A percentile compares a stretch with the other conserved stretches of the same genome.
Evolutionary conservation across 2,113 vertebrate species (phyloP).

Genomic region (Platichthys flesus): DNA sequence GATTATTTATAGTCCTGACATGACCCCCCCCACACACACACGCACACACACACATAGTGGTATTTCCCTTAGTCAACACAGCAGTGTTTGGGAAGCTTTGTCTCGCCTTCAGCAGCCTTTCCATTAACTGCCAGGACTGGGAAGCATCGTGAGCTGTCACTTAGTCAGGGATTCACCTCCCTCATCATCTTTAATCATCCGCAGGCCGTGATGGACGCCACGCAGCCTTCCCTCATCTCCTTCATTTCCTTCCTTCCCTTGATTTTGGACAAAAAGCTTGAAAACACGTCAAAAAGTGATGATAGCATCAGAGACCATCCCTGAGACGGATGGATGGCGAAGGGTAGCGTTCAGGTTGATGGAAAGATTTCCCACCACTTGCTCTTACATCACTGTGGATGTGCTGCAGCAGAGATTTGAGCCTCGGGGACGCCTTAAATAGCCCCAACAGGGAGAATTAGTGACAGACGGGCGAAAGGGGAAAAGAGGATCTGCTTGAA

Average conservation of each 20-base stretch:
- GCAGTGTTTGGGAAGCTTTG: slow-evolving; percentile 77
- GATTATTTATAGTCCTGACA: slow-evolving; percentile 81
- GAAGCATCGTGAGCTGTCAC: slow-evolving; percentile 44
- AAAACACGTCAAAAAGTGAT: not conserved
- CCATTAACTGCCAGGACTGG: slow-evolving; percentile 55
- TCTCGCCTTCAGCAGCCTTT: slow-evolving; percentile 59
- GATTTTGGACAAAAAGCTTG: not conserved
- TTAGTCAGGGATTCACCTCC: slow-evolving; percentile 29
- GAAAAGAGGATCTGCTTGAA: slow-evolving; percentile 38
- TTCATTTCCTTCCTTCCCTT: slow-evolving; percentile 1
- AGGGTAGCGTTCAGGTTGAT: not conserved
- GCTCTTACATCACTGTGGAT: slow-evolving; percentile 7
- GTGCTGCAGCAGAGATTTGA: slow-evolving; percentile 15
- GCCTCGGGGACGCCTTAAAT: slow-evolving; percentile 55
- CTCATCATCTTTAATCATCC: not conserved
- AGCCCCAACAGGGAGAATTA: slow-evolving; percentile 29
- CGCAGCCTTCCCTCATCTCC: not conserved
- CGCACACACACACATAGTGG: slow-evolving; percentile 60
- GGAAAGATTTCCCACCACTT: slow-evolving; percentile 8
- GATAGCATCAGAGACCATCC: not conserved
- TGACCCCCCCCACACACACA: slow-evolving; percentile 59
- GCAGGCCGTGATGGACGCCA: not conserved
- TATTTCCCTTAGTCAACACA: slow-evolving; percentile 81
- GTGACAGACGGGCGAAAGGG: slow-evolving; percentile 41
- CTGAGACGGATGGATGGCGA: not conserved